A percentile compares a stretch with the other conserved stretches of the same genome.
Conservation (phyloP, 1,140 invertebrate genomes). For the Thaumatotibia leucotreta region DNA sequence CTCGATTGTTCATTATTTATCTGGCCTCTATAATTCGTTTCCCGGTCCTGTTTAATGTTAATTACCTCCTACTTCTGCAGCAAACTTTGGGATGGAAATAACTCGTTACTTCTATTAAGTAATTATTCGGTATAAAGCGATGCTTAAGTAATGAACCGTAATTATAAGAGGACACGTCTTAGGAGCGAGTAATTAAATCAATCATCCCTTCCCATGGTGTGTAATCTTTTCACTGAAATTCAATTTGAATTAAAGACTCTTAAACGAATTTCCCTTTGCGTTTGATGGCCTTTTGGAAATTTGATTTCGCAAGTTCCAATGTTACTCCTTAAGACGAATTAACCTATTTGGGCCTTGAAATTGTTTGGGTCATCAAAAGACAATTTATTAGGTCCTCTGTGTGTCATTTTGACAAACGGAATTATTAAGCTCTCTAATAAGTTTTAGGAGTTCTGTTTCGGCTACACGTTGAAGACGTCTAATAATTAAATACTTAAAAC, state of each 20-base stretch:
- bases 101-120: conserved; percentile 74
- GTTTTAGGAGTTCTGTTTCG: no score
- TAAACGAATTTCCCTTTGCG: conserved; percentile 36
- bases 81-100: conserved; percentile 68
- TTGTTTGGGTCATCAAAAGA: not conserved
- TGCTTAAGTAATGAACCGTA: conserved; percentile 73
- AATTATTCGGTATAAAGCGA: conserved; percentile 72
- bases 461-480: no score
- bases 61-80: conserved; percentile 59
- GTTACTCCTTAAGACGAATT: not conserved
- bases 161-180: conserved; percentile 74
- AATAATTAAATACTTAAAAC: no score
- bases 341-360: not conserved
- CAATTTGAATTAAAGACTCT: conserved; percentile 61
- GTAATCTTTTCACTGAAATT: conserved; percentile 71
- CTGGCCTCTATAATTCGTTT: conserved; percentile 51
- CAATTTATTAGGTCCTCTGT: not conserved
- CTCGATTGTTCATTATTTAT: not conserved
- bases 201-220: conserved; percentile 65
- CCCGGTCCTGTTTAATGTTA: conserved; percentile 55
- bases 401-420: not conserved
- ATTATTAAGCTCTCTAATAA: not conserved
- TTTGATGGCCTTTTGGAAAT: conserved; percentile 37
- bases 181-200: conserved; percentile 74
- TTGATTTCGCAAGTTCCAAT: conserved; percentile 24